Evolutionary conservation across 2,113 vertebrate species (phyloP).

Genomic region (Halichoerus grypus): DNA sequence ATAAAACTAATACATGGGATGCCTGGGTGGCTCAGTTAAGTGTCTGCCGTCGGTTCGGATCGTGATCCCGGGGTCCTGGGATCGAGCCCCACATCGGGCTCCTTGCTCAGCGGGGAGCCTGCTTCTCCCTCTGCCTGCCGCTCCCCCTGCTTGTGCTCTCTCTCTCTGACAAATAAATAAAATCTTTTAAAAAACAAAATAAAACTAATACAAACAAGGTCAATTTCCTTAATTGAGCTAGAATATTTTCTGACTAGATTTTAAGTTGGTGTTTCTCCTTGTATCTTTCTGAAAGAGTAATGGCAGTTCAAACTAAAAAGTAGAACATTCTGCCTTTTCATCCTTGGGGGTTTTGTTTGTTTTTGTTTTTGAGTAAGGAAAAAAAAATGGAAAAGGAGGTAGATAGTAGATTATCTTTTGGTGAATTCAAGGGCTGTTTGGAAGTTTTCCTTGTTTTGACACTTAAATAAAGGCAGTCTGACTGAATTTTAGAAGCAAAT

Average conservation of each 20-base stretch:
- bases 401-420: background rate
- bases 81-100: background rate
- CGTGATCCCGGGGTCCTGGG: no score
- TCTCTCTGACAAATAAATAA: background rate
- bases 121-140: background rate
- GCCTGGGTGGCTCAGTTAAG: background rate
- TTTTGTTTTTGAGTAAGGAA: background rate
- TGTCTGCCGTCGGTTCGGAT: no score
- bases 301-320: slow-evolving; percentile 22
- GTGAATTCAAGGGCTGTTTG: background rate
- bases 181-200: background rate
- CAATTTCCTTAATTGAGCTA: slow-evolving; percentile 34
- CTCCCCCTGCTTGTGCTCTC: background rate
- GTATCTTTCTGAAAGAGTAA: background rate
- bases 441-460: background rate
- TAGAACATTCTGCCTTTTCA: slow-evolving; percentile 14
- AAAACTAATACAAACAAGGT: slow-evolving; percentile 6
- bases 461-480: background rate
- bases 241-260: background rate
- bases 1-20: background rate
- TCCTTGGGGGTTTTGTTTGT: background rate
- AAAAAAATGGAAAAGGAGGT: background rate
- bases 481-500: background rate
- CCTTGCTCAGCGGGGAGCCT: background rate
- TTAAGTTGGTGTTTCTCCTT: background rate